Percentiles rank a stretch among this genome's conserved stretches.
Evolutionary conservation across 23 tunicate species (phyloP).

Genomic region (Botrylloides violaceus): DNA sequence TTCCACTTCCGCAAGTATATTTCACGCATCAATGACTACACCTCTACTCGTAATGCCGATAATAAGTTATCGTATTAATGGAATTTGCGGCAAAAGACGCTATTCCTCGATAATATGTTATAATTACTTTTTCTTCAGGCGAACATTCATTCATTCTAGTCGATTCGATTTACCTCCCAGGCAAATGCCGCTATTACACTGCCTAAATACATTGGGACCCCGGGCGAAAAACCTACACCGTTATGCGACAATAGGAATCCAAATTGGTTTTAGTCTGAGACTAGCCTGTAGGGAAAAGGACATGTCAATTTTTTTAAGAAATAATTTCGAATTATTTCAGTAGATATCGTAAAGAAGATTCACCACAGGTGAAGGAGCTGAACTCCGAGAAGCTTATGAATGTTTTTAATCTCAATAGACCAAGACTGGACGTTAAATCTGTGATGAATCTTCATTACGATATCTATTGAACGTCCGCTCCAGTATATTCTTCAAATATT

Average conservation of each 20-base stretch:
- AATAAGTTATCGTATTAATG: too few species aligned
- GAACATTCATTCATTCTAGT: background rate
- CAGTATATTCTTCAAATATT: too few species aligned
- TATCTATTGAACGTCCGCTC: too few species aligned
- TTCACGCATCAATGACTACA: too few species aligned
- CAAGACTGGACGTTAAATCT: too few species aligned
- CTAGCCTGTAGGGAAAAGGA: background rate
- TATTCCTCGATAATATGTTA: background rate
- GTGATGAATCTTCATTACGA: too few species aligned
- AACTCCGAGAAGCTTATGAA: too few species aligned
- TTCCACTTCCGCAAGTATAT: too few species aligned
- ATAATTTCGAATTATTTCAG: background rate
- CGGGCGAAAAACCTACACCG: slow-evolving; percentile 21
- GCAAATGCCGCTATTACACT: slow-evolving; percentile 13
- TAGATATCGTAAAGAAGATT: too few species aligned
- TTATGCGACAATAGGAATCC: slow-evolving; percentile 3
- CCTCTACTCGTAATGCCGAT: too few species aligned
- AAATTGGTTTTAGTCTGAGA: background rate
- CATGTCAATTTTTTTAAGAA: background rate
- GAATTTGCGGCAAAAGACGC: background rate
- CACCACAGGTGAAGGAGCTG: too few species aligned
- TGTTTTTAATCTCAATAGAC: too few species aligned
- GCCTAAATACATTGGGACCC: slow-evolving; percentile 12
- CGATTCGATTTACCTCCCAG: slow-evolving; percentile 14
- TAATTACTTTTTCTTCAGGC: background rate